phyloP scores from a whole-genome alignment of 2,797 vertebrate genomes.

The Coregonus sp. region DNA sequence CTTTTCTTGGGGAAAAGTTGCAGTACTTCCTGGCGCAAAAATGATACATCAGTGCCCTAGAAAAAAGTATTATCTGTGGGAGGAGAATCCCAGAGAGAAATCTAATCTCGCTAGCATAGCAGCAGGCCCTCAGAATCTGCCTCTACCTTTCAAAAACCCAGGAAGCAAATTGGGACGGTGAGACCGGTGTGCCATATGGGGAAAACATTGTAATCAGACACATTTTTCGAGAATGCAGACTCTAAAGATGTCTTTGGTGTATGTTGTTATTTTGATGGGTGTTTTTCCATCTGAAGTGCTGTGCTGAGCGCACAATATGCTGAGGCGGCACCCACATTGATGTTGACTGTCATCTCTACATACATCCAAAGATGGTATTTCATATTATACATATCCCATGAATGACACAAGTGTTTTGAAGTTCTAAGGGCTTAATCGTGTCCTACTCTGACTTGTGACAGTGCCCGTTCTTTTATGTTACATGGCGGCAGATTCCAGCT shows the following conservation, averaged over 20 bases:
- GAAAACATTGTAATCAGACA: constrained; percentile 54
- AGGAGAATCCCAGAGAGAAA: constrained; percentile 44
- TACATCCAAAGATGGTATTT: not conserved
- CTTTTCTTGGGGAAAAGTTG: constrained; percentile 24
- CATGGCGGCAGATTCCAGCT: constrained; percentile 9
- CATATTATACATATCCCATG: not conserved
- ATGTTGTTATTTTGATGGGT: constrained; percentile 27
- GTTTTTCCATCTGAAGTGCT: constrained; percentile 14
- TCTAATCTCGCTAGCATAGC: constrained; percentile 51
- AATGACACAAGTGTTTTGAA: not conserved
- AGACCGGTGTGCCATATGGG: constrained; percentile 42
- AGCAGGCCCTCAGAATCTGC: constrained; percentile 43
- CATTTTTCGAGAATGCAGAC: constrained; percentile 33
- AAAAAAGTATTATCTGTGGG: constrained; percentile 61
- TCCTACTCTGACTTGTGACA: constrained; percentile 29
- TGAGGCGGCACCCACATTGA: not conserved
- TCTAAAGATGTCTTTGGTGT: constrained; percentile 27
- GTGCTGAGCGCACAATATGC: not conserved
- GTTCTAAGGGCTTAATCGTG: not conserved
- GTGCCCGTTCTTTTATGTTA: constrained; percentile 25
- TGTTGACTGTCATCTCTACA: not conserved
- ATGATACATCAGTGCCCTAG: constrained; percentile 48
- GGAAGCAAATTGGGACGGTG: constrained; percentile 47
- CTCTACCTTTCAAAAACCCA: constrained; percentile 42
- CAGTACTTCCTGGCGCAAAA: constrained; percentile 27